phyloP scores from a whole-genome alignment of 2,797 vertebrate genomes.

The Pangasius mekongensis region DNA sequence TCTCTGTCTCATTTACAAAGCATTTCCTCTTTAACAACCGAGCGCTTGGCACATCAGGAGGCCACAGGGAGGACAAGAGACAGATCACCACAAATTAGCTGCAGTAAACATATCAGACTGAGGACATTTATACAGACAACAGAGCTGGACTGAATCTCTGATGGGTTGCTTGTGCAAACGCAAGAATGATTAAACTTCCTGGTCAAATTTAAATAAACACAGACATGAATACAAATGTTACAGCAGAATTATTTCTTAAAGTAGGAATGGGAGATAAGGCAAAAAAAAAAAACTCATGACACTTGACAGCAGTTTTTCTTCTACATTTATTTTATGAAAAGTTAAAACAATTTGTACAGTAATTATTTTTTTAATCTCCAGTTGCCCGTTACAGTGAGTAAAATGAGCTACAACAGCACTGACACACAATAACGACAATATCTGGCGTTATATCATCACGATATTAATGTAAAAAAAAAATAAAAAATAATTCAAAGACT shows the following conservation, averaged over 20 bases:
- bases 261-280: not conserved
- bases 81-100: slow-evolving; percentile 2
- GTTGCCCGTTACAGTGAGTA: not conserved
- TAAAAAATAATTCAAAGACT: not conserved
- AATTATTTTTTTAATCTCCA: not conserved
- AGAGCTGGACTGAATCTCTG: not conserved
- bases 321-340: not conserved
- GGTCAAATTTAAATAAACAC: slow-evolving; percentile 3
- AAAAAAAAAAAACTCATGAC: not conserved
- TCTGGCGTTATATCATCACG: not conserved
- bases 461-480: too few relatives aligned
- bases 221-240: not conserved
- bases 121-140: slow-evolving; percentile 9
- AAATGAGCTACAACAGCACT: too few relatives aligned
- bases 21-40: slow-evolving; percentile 11
- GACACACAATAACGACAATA: not conserved
- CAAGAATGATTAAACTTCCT: slow-evolving; percentile 1
- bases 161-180: not conserved
- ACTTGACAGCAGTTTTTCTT: not conserved
- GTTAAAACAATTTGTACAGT: not conserved
- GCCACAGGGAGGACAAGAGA: not conserved
- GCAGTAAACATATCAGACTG: slow-evolving; percentile 5
- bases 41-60: not conserved
- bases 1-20: slow-evolving; percentile 20
- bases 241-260: not conserved